A percentile compares a stretch with the other conserved stretches of the same genome.
These are phyloP conservation scores for Valencia hispanica DNA, from an alignment of 2,797 vertebrate species.

Conservation along the genomic window DNA sequence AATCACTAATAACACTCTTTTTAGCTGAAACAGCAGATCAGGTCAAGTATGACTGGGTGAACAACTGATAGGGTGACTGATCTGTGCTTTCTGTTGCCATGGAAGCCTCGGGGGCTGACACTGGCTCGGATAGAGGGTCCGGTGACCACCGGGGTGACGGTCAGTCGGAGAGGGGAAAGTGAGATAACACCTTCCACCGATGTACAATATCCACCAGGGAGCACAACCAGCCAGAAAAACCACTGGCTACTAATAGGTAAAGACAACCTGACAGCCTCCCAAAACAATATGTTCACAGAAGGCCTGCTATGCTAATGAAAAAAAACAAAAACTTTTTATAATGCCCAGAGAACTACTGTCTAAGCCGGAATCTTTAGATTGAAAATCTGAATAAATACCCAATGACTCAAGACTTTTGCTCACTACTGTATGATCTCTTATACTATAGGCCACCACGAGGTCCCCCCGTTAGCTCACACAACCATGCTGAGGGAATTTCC, in stretches of 20 bases:
- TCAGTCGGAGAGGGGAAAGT: slow-evolving; percentile 86
- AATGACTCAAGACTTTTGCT: neutral
- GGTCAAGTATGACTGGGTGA: neutral
- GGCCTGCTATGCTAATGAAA: neutral
- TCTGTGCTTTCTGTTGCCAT: slow-evolving; percentile 29
- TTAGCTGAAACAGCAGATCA: neutral
- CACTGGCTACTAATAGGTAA: slow-evolving; percentile 96
- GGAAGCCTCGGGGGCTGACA: slow-evolving; percentile 90
- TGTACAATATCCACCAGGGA: slow-evolving; percentile 91
- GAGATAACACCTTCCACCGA: slow-evolving; percentile 90
- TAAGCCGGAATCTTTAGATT: neutral
- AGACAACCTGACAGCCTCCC: neutral
- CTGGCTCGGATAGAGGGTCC: slow-evolving; percentile 90
- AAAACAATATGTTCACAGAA: neutral
- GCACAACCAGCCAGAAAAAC: slow-evolving; percentile 82
- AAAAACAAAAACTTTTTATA: neutral
- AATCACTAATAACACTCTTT: no score
- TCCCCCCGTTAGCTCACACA: slow-evolving; percentile 93
- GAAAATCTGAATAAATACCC: neutral
- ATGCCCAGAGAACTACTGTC: neutral
- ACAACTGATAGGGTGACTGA: neutral
- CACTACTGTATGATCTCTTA: slow-evolving; percentile 16
- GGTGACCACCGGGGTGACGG: slow-evolving; percentile 88
- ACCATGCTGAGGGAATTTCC: slow-evolving; percentile 94
- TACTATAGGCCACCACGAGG: slow-evolving; percentile 90